A percentile compares a stretch with the other conserved stretches of the same genome.
Conservation (phyloP, 2,888 invertebrate species). For the Malacosoma neustria region DNA sequence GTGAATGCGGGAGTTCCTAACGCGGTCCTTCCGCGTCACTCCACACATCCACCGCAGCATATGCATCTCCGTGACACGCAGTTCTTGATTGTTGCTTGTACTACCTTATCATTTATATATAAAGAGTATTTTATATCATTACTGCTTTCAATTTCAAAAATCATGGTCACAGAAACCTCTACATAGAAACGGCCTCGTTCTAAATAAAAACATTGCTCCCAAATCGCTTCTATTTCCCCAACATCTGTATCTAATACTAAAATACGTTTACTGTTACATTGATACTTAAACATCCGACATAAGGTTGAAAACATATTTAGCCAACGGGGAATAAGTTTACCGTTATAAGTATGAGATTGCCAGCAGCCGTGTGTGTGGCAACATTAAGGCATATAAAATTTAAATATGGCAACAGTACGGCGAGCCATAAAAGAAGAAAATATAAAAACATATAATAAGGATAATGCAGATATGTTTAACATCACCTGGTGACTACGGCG, state of each 20-base stretch:
- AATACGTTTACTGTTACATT: slow-evolving; percentile 7
- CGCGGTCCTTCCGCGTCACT: too few relatives aligned
- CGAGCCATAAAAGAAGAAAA: slow-evolving; percentile 60
- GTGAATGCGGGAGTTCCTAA: too few relatives aligned
- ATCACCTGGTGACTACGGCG: not conserved
- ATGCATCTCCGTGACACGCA: too few relatives aligned
- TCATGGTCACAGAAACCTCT: slow-evolving; percentile 24
- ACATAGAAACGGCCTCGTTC: slow-evolving; percentile 56
- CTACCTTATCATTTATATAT: too few relatives aligned
- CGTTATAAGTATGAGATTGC: slow-evolving; percentile 63
- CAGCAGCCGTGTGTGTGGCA: slow-evolving; percentile 64
- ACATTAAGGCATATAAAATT: slow-evolving; percentile 73
- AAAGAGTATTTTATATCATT: too few relatives aligned
- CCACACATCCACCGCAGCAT: too few relatives aligned
- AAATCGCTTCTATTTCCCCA: slow-evolving; percentile 60
- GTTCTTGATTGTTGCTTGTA: too few relatives aligned
- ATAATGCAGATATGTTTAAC: slow-evolving; percentile 30
- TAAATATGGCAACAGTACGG: slow-evolving; percentile 67
- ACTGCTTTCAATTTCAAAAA: too few relatives aligned
- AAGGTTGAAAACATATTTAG: slow-evolving; percentile 11
- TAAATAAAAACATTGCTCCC: slow-evolving; percentile 71
- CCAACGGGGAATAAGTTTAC: slow-evolving; percentile 19
- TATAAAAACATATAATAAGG: slow-evolving; percentile 46
- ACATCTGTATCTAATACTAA: slow-evolving; percentile 44
- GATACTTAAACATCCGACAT: slow-evolving; percentile 19